These are phyloP conservation scores for Leptonema lineaticorne DNA, from an alignment of 1,140 invertebrate species.

Conservation along the genomic window DNA sequence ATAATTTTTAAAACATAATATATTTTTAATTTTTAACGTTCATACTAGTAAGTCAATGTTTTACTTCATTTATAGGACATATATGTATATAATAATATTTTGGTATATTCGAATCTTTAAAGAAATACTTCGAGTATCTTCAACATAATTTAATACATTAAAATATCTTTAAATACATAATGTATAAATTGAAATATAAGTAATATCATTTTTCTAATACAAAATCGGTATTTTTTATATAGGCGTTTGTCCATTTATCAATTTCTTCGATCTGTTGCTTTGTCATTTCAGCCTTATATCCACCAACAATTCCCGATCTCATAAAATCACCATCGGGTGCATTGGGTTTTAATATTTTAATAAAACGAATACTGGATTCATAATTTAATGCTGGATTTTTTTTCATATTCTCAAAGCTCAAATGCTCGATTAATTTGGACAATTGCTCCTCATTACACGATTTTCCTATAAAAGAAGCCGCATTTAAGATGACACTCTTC, in stretches of 20 bases:
- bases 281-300: conserved; percentile 65
- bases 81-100: no score
- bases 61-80: no score
- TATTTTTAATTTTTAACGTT: no score
- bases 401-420: conserved; percentile 70
- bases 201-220: no score
- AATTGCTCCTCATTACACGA: conserved; percentile 56
- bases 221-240: no score
- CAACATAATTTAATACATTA: no score
- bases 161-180: no score
- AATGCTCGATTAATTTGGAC: conserved; percentile 56
- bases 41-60: no score
- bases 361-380: conserved; percentile 49
- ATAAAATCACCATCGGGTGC: conserved; percentile 59
- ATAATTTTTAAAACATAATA: no score
- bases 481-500: conserved; percentile 57
- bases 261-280: conserved; percentile 56
- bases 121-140: no score
- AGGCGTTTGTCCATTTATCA: conserved; percentile 61
- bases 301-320: conserved; percentile 63
- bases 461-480: conserved; percentile 62
- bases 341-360: conserved; percentile 51
- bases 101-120: no score
- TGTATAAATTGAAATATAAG: no score
- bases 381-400: conserved; percentile 74